A percentile compares a stretch with the other conserved stretches of the same genome.
These are phyloP conservation scores for Sycophaga agraensis DNA, from an alignment of 1,140 invertebrate genomes.

Conservation along the genomic window DNA sequence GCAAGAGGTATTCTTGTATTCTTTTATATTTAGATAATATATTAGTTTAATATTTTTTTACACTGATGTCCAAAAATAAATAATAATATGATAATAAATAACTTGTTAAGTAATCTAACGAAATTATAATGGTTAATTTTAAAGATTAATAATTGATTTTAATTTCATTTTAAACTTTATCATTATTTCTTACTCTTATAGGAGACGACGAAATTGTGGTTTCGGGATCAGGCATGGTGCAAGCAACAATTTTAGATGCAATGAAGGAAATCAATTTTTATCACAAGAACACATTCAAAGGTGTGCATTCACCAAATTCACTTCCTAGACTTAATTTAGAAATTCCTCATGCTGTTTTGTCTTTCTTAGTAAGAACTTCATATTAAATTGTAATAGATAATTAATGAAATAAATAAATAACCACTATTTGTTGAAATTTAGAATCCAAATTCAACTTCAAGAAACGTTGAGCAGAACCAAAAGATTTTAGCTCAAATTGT, in stretches of 20 bases:
- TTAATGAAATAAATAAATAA: neutral
- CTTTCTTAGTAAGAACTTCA: constrained; percentile 39
- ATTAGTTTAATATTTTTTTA: too few species aligned
- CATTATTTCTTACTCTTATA: constrained; percentile 14
- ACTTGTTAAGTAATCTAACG: too few species aligned
- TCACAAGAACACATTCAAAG: constrained; percentile 3
- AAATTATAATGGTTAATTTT: too few species aligned
- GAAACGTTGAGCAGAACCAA: constrained; percentile 21
- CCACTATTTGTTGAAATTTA: neutral
- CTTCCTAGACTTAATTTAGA: constrained; percentile 39
- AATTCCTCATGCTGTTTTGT: constrained; percentile 47
- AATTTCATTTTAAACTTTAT: neutral
- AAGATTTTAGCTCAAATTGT: constrained; percentile 44
- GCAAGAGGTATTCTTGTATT: constrained; percentile 38
- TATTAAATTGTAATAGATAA: neutral
- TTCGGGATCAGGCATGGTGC: constrained; percentile 49
- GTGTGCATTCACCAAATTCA: constrained; percentile 17
- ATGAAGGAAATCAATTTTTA: constrained; percentile 21
- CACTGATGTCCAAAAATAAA: too few species aligned
- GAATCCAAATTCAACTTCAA: constrained; percentile 23
- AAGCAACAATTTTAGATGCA: constrained; percentile 41
- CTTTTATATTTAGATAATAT: too few species aligned
- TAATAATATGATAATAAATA: too few species aligned
- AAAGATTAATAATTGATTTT: too few species aligned
- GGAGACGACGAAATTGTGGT: constrained; percentile 40